Evolutionary conservation across 2,888 invertebrate genomes (phyloP).

Genomic region (Fabriciana adippe): DNA sequence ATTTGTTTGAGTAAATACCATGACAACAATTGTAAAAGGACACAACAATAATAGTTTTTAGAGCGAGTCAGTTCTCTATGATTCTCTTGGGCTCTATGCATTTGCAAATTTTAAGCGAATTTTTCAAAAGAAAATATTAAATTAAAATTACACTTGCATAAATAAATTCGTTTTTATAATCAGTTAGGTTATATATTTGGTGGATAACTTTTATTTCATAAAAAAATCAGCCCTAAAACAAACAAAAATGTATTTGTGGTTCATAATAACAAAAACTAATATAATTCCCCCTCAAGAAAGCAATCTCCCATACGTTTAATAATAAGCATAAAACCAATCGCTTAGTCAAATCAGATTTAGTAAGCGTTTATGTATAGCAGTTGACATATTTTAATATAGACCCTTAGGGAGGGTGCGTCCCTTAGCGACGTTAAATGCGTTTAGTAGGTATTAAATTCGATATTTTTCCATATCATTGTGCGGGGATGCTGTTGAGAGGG

Average conservation of each 20-base stretch:
- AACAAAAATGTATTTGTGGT: not conserved
- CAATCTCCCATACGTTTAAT: constrained; percentile 7
- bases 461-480: constrained; percentile 78
- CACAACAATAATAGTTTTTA: no score
- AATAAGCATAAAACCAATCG: constrained; percentile 36
- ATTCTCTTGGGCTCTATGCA: no score
- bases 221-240: not conserved
- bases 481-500: constrained; percentile 49
- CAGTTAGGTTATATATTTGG: no score
- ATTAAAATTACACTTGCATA: no score
- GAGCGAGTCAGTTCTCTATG: no score
- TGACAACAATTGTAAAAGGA: no score
- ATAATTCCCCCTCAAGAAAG: not conserved
- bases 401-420: constrained; percentile 51
- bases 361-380: constrained; percentile 63
- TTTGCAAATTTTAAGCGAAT: no score
- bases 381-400: constrained; percentile 70
- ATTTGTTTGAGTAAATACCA: no score
- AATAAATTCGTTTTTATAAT: no score
- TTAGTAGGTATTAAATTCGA: constrained; percentile 74
- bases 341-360: constrained; percentile 37
- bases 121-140: no score
- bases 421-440: constrained; percentile 52
- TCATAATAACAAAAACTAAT: not conserved
- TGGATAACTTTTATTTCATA: no score